Evolutionary conservation across 2,888 invertebrate species (phyloP).

Genomic region (Strigamia transsilvanica): DNA sequence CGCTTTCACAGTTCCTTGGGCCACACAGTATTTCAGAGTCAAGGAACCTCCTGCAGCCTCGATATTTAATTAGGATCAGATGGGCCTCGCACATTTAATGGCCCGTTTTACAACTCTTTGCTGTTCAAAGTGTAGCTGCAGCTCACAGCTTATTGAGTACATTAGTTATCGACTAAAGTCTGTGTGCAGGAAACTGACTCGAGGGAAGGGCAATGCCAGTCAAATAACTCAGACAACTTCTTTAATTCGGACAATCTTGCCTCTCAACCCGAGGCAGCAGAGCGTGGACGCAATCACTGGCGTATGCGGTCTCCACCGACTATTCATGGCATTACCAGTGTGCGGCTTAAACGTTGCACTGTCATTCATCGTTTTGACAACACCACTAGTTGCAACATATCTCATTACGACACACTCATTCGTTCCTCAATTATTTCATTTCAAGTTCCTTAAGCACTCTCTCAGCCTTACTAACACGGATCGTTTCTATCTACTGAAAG

Average conservation of each 20-base stretch:
- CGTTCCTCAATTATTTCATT: neutral
- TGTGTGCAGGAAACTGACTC: conserved; percentile 20
- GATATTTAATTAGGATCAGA: conserved; percentile 20
- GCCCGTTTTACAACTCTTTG: conserved; percentile 20
- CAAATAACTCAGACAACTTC: conserved; percentile 20
- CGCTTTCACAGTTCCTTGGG: conserved; percentile 2
- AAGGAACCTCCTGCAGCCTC: conserved; percentile 15
- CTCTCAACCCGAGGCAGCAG: conserved; percentile 13
- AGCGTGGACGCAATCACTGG: conserved; percentile 20
- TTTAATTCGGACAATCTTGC: conserved; percentile 20
- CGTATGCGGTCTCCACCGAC: conserved; percentile 20
- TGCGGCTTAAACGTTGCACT: conserved; percentile 15
- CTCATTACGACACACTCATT: conserved; percentile 7
- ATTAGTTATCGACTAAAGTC: conserved; percentile 15
- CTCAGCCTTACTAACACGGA: neutral
- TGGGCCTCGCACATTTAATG: conserved; percentile 20
- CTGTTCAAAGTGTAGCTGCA: conserved; percentile 14
- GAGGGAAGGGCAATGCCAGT: conserved; percentile 15
- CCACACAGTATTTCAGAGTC: conserved; percentile 9
- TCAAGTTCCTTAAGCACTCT: neutral
- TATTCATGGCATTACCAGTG: conserved; percentile 15
- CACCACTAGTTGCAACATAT: conserved; percentile 12
- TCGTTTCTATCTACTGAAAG: neutral
- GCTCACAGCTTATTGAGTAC: conserved; percentile 20
- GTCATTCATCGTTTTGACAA: conserved; percentile 15